Evolutionary conservation across 37 sponge, comb jelly and placozoan genomes (phyloP), one percentile per base, ranked within the genome.

Genomic region (Oopsacas minuta): DNA sequence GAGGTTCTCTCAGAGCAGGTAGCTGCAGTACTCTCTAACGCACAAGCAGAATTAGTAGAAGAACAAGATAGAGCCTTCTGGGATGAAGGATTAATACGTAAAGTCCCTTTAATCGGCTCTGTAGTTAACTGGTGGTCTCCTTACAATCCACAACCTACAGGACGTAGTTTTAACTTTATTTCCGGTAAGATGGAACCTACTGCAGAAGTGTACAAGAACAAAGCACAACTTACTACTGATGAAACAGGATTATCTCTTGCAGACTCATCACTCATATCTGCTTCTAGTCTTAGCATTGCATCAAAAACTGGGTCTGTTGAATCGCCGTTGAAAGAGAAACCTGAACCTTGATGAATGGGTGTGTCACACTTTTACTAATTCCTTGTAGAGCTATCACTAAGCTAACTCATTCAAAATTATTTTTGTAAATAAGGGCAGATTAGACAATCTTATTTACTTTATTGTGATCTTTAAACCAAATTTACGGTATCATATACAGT

Each of bases 51-150:
- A 34, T 61, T 61, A n/a, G 75, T 12, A 5, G 75, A 61, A 34
- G 75, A 61, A n/a, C 75, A 61, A 12, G 75, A 61, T 61, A 20
- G 30, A 12, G 75, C 75, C 20, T 61, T 61, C 75, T 61, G 75
- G 75, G 75, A 61, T 5, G 75, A 61, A 12, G 75, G 75, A 5
- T 32, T 61, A 32, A 61, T 61, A n/a, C 75, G 75, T 3, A 61
- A 61, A 12, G 75, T 61, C 32, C 75, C 75, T 25, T 34, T 61
- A 12, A 61, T 61, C 75, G 75, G 75, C 7, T 61, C 75, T 25
- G 22, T 61, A 7, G 75, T 61, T 61, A 61, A 61, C 30, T 61
- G 75, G 75, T 61, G 75, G 75, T 61, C 75, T 61, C 75, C 75
- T 20, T 61, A 61, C 75, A 3, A 10, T 12, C 75, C 75, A 61